A percentile compares a stretch with the other conserved stretches of the same genome.
These are phyloP conservation scores for Lucinisca nassula DNA, from an alignment of 2,888 invertebrate genomes.

Conservation along the genomic window DNA sequence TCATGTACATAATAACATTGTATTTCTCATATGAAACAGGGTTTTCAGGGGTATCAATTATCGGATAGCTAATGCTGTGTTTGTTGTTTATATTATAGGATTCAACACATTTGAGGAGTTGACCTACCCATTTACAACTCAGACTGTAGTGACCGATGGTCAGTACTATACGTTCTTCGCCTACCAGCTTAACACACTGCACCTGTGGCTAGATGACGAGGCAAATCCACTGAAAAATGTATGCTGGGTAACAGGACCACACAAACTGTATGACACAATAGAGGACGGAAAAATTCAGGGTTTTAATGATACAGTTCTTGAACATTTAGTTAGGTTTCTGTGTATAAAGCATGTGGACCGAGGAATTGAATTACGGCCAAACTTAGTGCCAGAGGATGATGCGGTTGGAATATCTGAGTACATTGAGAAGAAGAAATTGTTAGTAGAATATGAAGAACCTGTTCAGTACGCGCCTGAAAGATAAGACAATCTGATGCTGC, in stretches of 20 bases:
- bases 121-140: constrained; percentile 96
- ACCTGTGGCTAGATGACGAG: constrained; percentile 89
- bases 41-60: no score
- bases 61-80: no score
- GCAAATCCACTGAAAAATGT: constrained; percentile 93
- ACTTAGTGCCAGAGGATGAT: not conserved
- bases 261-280: constrained; percentile 93
- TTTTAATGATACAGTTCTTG: constrained; percentile 94
- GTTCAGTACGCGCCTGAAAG: not conserved
- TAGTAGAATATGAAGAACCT: not conserved
- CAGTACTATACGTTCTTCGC: constrained; percentile 93
- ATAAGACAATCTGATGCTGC: not conserved
- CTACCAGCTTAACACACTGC: constrained; percentile 96
- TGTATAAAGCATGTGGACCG: not conserved
- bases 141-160: constrained; percentile 96
- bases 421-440: not conserved
- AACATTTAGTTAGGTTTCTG: constrained; percentile 90
- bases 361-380: not conserved
- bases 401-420: not conserved
- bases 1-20: no score
- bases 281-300: constrained; percentile 90
- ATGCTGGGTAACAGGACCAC: constrained; percentile 93
- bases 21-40: no score
- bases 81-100: no score
- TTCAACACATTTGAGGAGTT: constrained; percentile 97